Conservation (phyloP, 2,888 invertebrate species). For the Epinotia brunnichana region DNA sequence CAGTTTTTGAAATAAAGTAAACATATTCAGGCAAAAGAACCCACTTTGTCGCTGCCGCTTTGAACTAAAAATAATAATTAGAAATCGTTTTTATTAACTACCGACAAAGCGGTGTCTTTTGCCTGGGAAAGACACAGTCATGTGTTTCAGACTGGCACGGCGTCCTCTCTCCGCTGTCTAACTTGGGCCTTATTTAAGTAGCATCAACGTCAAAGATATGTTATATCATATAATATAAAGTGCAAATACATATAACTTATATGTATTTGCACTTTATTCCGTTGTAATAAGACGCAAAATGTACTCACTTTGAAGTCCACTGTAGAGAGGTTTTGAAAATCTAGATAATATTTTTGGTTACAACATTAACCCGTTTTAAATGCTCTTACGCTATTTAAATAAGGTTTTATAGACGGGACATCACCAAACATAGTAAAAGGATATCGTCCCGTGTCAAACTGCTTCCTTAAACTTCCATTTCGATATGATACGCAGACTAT, state of each 20-base stretch:
- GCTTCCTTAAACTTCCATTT: not conserved
- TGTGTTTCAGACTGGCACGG: not conserved
- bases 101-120: not conserved
- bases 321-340: not conserved
- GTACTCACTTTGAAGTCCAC: too few species aligned
- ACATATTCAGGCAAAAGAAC: too few species aligned
- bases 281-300: too few species aligned
- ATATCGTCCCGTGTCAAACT: constrained; percentile 12
- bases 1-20: too few species aligned
- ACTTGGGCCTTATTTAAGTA: not conserved
- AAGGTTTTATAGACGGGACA: not conserved
- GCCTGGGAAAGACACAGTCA: too few species aligned
- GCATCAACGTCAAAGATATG: too few species aligned
- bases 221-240: too few species aligned
- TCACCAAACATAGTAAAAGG: not conserved
- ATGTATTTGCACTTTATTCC: too few species aligned
- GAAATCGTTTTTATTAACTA: not conserved
- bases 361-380: not conserved
- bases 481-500: constrained; percentile 33
- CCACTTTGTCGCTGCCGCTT: too few species aligned
- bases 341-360: not conserved
- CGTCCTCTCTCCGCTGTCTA: not conserved
- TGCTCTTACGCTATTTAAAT: not conserved
- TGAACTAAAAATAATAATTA: not conserved
- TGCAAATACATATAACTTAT: too few species aligned